phyloP scores from a whole-genome alignment of 2,888 invertebrate species.

The Prenolepis imparis region DNA sequence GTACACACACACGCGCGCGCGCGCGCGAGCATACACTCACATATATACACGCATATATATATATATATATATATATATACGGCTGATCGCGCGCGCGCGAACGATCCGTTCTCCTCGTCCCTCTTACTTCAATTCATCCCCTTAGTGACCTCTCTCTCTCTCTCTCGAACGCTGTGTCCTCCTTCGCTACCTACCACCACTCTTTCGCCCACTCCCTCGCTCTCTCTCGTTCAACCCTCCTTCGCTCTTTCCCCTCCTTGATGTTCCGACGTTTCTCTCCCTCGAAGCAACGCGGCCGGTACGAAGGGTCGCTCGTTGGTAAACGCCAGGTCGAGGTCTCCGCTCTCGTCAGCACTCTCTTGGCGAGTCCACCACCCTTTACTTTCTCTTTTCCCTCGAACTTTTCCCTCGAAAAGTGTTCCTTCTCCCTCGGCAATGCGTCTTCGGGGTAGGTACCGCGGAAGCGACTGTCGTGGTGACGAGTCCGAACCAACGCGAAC shows the following conservation, averaged over 20 bases:
- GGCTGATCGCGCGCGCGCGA: slow-evolving; percentile 22
- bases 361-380: slow-evolving; percentile 49
- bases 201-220: slow-evolving; percentile 34
- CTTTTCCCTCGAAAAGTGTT: slow-evolving; percentile 3
- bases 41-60: no score
- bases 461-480: slow-evolving; percentile 79
- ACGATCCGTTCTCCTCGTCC: slow-evolving; percentile 37
- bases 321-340: neutral
- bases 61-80: no score
- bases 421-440: slow-evolving; percentile 16
- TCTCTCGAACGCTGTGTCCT: slow-evolving; percentile 38
- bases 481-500: slow-evolving; percentile 83
- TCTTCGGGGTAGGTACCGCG: slow-evolving; percentile 22
- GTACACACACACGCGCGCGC: slow-evolving; percentile 60
- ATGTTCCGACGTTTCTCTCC: slow-evolving; percentile 17
- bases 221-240: slow-evolving; percentile 21
- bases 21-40: slow-evolving; percentile 17
- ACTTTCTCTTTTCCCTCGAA: slow-evolving; percentile 11
- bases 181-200: slow-evolving; percentile 51
- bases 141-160: slow-evolving; percentile 1
- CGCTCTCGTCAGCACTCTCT: slow-evolving; percentile 3
- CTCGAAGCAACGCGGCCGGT: slow-evolving; percentile 50
- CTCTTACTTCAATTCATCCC: slow-evolving; percentile 39
- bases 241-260: slow-evolving; percentile 28
- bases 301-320: slow-evolving; percentile 26